Conservation (phyloP, 2,797 vertebrate species). For the Scolopax bukidnonensis region DNA sequence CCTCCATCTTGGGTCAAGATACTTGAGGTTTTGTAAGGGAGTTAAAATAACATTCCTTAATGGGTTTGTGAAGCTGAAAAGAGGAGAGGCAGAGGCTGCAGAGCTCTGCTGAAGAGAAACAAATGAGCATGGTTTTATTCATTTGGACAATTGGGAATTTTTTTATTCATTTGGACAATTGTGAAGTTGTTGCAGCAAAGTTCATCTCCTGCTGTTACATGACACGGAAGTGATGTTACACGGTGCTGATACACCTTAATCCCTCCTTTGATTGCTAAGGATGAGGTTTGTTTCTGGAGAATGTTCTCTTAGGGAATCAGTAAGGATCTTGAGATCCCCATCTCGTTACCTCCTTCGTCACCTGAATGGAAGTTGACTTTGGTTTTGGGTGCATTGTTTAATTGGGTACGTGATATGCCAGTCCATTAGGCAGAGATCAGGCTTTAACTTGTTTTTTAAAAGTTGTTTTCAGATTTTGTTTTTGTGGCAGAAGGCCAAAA, state of each 20-base stretch:
- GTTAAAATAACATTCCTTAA: background rate
- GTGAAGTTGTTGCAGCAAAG: background rate
- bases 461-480: background rate
- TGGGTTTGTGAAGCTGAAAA: background rate
- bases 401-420: background rate
- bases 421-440: background rate
- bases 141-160: background rate
- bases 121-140: background rate
- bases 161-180: background rate
- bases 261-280: background rate
- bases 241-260: background rate
- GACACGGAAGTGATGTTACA: background rate
- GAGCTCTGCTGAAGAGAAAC: background rate
- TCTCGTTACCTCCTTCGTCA: background rate
- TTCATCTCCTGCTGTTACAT: background rate
- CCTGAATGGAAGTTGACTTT: background rate
- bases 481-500: background rate
- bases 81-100: background rate
- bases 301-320: background rate
- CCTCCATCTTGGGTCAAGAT: background rate
- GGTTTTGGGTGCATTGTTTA: background rate
- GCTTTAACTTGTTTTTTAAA: background rate
- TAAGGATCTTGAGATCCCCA: background rate
- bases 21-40: slow-evolving; percentile 10
- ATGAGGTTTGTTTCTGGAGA: background rate